Evolutionary conservation across 2,797 vertebrate genomes (phyloP), one percentile per base, ranked within the genome.

Genomic region (Lerista edwardsae): DNA sequence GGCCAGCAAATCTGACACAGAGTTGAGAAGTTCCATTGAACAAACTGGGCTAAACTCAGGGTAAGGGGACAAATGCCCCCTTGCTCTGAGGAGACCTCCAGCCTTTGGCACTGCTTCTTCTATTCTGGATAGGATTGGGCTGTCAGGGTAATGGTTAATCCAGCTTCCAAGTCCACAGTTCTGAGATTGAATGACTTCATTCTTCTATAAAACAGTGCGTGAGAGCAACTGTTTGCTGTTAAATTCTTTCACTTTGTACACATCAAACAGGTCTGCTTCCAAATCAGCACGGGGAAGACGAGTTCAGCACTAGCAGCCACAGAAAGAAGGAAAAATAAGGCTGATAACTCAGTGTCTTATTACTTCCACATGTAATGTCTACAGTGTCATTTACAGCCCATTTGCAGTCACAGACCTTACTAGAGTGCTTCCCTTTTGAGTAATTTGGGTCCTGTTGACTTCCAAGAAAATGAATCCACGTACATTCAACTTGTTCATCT

Each of bases 401-500:
- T 9, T 36, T 10, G 34, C 6, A 67, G 34, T 14, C 67, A 31
- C 19, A 36, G 31, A 68, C 7, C 27, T 51, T 51, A 51, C 47
- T 51, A 6, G 47, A 51, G 12, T 51, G 12, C 47, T 51, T 51
- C 47, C 47, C 47, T 14, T 51, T 51, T 51, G 65, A 31, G 65
- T 34, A 67, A n/a, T 34, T 51, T 27, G n/a, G 59, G 44, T 57
- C 57, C 27, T 68, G 2, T 75, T 17, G 36, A 68, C 36, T 68
- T 23, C 21, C 2, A 8, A 25, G 11, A 69, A 14, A 55, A 29
- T 25, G n/a, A 74, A 51, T 36, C 8, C 8, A 23, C 62, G 4
- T 75, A 75, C 64, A 41, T 76, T 77, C 82, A 69, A 41, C 3
- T 44, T 77, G 74, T 36, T 77, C 15, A 68, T 83, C 51, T 55